Conservation (phyloP, 2,888 invertebrate genomes). For the Esperia sulphurella region DNA sequence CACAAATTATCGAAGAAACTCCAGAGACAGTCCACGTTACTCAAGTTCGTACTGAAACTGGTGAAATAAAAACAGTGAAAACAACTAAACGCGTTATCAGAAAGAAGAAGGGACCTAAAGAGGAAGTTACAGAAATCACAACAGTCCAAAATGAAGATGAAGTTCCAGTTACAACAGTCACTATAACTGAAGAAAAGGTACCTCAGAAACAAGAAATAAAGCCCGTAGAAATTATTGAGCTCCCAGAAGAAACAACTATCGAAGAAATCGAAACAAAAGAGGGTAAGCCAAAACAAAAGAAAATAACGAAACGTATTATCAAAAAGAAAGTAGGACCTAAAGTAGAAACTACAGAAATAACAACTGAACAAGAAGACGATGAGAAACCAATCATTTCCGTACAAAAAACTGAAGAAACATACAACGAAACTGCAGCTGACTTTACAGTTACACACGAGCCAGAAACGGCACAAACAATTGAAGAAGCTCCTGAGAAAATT, state of each 20-base stretch:
- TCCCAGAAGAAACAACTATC: slow-evolving; percentile 25
- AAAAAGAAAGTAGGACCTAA: slow-evolving; percentile 29
- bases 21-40: slow-evolving; percentile 16
- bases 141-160: slow-evolving; percentile 56
- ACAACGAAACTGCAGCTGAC: slow-evolving; percentile 31
- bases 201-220: slow-evolving; percentile 11
- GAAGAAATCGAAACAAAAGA: slow-evolving; percentile 5
- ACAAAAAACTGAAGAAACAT: slow-evolving; percentile 26
- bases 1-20: slow-evolving; percentile 36
- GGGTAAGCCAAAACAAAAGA: slow-evolving; percentile 35
- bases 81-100: slow-evolving; percentile 31
- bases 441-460: slow-evolving; percentile 13
- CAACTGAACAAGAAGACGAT: slow-evolving; percentile 20
- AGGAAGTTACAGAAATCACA: slow-evolving; percentile 55
- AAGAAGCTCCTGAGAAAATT: slow-evolving; percentile 20
- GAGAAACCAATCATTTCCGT: slow-evolving; percentile 38
- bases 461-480: slow-evolving; percentile 32
- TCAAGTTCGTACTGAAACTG: slow-evolving; percentile 29
- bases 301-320: slow-evolving; percentile 27
- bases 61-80: slow-evolving; percentile 32
- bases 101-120: slow-evolving; percentile 35
- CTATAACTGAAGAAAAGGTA: slow-evolving; percentile 39
- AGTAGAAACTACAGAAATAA: slow-evolving; percentile 21
- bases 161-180: slow-evolving; percentile 5
- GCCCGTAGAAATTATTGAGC: slow-evolving; percentile 13